Evolutionary conservation across 2,113 vertebrate species (phyloP), one percentile per base, ranked within the genome.

Genomic region (Engystomops pustulosus): DNA sequence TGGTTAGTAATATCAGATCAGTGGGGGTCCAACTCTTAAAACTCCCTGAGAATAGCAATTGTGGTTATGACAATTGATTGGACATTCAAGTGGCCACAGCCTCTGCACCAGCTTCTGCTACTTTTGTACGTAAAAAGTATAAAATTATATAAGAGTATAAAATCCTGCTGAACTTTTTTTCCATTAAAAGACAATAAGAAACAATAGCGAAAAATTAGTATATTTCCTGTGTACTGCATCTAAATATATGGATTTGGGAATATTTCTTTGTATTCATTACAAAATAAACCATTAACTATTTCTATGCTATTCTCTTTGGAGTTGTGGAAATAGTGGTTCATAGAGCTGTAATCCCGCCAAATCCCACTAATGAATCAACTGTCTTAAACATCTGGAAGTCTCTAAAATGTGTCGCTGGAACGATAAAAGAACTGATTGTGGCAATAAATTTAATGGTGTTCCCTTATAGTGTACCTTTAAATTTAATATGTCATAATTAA

Each of bases 311-410:
- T n/a, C n/a, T n/a, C n/a, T n/a, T 32, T 41, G 27, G 25, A 58
- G 20, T 14, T 8, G 34, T 41, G 20, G 51, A 27, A 82, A 83
- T 60, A 49, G 70, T 11, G 74, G 62, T 41, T 38, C 30, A 45
- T 65, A 62, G 6, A 25, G 9, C 32, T 44, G 10, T 8, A 53
- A 34, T 47, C 32, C 36, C 25, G 81, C 70, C 36, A 45, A 83
- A 83, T 83, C 55, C 81, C 70, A 83, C 25, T 47, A 71, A 53
- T 20, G 60, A 75, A 75, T 74, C 38, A 75, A 83, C 25, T 71
- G 81, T 65, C 49, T 83, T 74, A 32, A 83, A 76, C 81, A 83
- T 83, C 70, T 83, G 81, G 70, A 83, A 62, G 65, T 83, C 70
- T 65, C 49, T 83, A 65, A 83, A 83, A 83, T 15, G 25, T 55